Evolutionary conservation across 2,888 invertebrate genomes (phyloP), one percentile per base, ranked within the genome.

Genomic region (Parasteatoda lunata): DNA sequence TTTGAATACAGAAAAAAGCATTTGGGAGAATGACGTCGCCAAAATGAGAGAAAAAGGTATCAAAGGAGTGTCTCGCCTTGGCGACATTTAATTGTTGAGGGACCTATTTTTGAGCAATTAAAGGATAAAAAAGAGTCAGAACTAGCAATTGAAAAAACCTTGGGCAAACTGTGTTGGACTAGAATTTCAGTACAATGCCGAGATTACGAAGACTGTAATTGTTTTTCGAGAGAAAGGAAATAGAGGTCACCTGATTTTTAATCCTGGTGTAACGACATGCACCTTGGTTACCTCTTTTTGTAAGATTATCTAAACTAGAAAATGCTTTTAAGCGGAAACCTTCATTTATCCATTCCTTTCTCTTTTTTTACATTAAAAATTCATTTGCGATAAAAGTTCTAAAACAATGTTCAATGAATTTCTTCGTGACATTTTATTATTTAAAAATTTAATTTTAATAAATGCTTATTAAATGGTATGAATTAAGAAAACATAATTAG

Each of bases 41-140:
- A 30, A 30, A 30, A 30, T 30, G 30, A 30, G 30, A 73, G 59
- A 59, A 30, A 45, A 54, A n/a, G n/a, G 45, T 54, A 73, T 45
- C 65, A 48, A 47, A 6, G 4, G 47, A 15, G 66, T 52, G 45
- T 73, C 73, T 48, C 54, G 68, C 54, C 47, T 73, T 48, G 66
- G 11, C 45, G 66, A 52, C 7, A 47, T 66, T 81, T 81, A 81
- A 81, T 81, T 81, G 52, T 68, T 54, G 9, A 70, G 65, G 73
- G 73, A 73, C 73, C 73, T 73, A 80, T 81, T 73, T 73, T 52
- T 52, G 30, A n/a, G 73, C 80, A 81, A 81, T 81, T 81, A 81
- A 73, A 80, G 79, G 65, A 72, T 49, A 78, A 15, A 11, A 30
- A 30, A 2, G 2, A 30, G 2, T 30, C 30, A 30, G 30, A 30